Evolutionary conservation across 1,140 invertebrate genomes (phyloP).

Genomic region (Apis laboriosa): DNA sequence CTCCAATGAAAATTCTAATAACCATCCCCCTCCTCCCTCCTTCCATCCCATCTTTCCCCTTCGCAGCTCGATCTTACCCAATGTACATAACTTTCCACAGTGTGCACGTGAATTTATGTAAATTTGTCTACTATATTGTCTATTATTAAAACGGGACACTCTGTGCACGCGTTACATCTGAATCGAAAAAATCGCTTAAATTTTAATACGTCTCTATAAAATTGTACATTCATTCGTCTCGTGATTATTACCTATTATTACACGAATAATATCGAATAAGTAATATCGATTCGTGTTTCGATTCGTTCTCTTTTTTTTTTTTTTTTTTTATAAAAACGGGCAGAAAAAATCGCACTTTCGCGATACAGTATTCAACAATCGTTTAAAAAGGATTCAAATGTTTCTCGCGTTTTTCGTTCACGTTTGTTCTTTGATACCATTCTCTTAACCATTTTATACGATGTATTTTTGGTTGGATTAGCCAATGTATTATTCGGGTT

Average conservation of each 20-base stretch:
- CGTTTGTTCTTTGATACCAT: not conserved
- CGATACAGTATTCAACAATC: not conserved
- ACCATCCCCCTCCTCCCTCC: not conserved
- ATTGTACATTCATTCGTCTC: not conserved
- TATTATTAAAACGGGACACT: not conserved
- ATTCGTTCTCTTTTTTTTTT: not conserved
- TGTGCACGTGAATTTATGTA: not conserved
- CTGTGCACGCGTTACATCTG: not conserved
- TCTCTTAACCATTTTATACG: not conserved
- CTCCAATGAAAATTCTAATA: slow-evolving; percentile 1
- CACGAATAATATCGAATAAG: not conserved
- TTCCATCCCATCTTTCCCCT: too few relatives aligned
- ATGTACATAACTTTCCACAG: not conserved
- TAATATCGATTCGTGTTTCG: not conserved
- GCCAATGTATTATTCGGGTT: not conserved
- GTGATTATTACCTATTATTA: not conserved
- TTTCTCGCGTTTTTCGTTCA: not conserved
- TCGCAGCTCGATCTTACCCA: not conserved
- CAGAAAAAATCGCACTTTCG: not conserved
- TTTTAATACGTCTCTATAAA: not conserved
- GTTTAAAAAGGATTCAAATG: not conserved
- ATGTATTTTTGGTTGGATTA: not conserved
- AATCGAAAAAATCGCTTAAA: not conserved
- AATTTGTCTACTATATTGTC: not conserved
- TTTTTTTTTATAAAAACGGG: not conserved